Evolutionary conservation across 2,797 vertebrate species (phyloP).

Genomic region (Avahi laniger): DNA sequence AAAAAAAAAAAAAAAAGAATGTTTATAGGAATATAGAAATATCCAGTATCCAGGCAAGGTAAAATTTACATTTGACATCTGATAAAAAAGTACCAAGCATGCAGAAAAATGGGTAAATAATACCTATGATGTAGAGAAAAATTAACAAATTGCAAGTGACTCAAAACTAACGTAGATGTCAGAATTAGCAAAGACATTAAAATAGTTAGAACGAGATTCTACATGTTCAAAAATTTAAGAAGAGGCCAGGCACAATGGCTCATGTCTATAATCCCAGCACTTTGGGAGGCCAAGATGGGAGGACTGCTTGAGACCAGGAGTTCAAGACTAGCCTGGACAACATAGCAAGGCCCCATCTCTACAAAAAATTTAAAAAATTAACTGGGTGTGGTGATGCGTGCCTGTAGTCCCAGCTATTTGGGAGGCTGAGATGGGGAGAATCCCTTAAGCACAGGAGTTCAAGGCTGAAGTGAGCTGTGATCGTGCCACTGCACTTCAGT

Average conservation of each 20-base stretch:
- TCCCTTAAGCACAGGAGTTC: too few species aligned
- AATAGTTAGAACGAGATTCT: background rate
- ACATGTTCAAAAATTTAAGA: background rate
- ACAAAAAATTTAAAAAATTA: too few species aligned
- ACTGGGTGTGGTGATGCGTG: too few species aligned
- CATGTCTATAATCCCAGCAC: too few species aligned
- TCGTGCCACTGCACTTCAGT: too few species aligned
- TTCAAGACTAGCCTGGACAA: too few species aligned
- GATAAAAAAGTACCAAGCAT: conserved; percentile 23
- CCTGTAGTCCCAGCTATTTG: too few species aligned
- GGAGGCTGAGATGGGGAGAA: too few species aligned
- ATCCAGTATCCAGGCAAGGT: background rate
- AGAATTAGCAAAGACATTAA: background rate
- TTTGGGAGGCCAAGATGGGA: too few species aligned
- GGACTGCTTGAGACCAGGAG: too few species aligned
- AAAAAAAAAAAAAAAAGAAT: background rate
- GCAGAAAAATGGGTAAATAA: background rate
- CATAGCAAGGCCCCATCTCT: too few species aligned
- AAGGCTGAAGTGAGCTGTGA: too few species aligned
- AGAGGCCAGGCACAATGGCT: background rate
- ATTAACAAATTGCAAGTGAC: background rate
- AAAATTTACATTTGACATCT: conserved; percentile 3
- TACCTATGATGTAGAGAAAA: background rate
- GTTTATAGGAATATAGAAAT: conserved; percentile 17
- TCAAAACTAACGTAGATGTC: background rate